phyloP scores from a whole-genome alignment of 2,113 vertebrate species.

The Lutjanus erythropterus region DNA sequence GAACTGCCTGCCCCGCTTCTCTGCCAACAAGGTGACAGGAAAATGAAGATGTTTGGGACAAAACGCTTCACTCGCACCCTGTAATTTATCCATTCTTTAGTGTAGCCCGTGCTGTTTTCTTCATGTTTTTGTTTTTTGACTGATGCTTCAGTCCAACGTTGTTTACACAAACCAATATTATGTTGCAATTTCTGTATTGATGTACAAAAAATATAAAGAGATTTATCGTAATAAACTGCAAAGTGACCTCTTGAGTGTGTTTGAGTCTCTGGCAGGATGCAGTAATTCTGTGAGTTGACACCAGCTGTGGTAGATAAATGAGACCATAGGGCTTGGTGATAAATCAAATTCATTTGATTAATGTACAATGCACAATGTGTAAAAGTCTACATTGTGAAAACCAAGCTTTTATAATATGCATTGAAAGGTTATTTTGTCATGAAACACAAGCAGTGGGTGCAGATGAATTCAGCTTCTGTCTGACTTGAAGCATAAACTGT shows the following conservation, averaged over 20 bases:
- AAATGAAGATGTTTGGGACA: slow-evolving; percentile 48
- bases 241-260: slow-evolving; percentile 73
- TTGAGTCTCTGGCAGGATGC: slow-evolving; percentile 47
- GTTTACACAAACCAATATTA: slow-evolving; percentile 79
- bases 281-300: background rate
- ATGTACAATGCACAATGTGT: background rate
- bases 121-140: slow-evolving; percentile 57
- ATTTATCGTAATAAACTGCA: slow-evolving; percentile 86
- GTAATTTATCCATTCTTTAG: slow-evolving; percentile 72
- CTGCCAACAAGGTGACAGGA: slow-evolving; percentile 66
- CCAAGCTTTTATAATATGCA: background rate
- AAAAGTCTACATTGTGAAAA: background rate
- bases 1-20: slow-evolving; percentile 62
- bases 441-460: background rate
- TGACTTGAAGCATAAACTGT: background rate
- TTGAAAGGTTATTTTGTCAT: background rate
- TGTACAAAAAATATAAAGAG: slow-evolving; percentile 69
- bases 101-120: slow-evolving; percentile 71
- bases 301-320: background rate
- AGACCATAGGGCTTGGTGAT: background rate
- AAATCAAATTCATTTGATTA: background rate
- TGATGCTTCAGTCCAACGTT: slow-evolving; percentile 72
- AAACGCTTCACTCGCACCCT: slow-evolving; percentile 62
- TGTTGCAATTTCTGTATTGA: slow-evolving; percentile 80
- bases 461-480: background rate